Evolutionary conservation across 2,888 invertebrate species (phyloP), one percentile per base, ranked within the genome.

Genomic region (Anticlea derivata): DNA sequence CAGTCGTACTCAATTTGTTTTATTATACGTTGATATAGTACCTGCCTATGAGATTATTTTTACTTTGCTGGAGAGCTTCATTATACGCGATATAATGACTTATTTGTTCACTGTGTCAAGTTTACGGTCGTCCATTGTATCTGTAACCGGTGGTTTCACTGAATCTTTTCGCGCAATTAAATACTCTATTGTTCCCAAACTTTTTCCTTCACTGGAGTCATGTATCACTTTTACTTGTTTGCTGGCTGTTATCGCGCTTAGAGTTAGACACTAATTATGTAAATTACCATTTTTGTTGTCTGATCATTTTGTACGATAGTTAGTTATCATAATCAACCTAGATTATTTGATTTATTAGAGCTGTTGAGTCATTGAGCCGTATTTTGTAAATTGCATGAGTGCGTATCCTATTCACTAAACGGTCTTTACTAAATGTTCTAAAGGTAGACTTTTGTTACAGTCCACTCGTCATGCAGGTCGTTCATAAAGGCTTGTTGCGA

Each of bases 1-100:
- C 72, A 78, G 75, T 79, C 75, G 74, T 76, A 78, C 80, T 79
- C 70, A 67, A 76, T 78, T 75, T 73, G 71, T 75, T 70, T 72
- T 66, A 62, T 67, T 70, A 58, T 73, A 66, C 65, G 69, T 69
- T 68, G 63, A 70, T 74, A 65, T 72, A 68, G n/a, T n/a, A n/a
- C n/a, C n/a, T n/a, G n/a, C 58, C 52, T 59, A 50, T 61, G 58
- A 58, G 61, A 70, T 66, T 68, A 65, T 70, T 68, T 73, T 70
- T 54, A 51, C 52, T 65, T 60, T 27, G 52, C 50, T 46, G 40
- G 33, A 46, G 46, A 59, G 46, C 46, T 48, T 49, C 53, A 60
- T 60, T 59, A 38, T 50, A 39, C 51, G 35, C 27, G 31, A 40
- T 40, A 48, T 55, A 62, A 57, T 58, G 44, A 46, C 34, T 60